Percentiles rank a stretch among this genome's conserved stretches.
Conservation (phyloP, 1,140 invertebrate species). For the Caenorhabditis brenneri region DNA sequence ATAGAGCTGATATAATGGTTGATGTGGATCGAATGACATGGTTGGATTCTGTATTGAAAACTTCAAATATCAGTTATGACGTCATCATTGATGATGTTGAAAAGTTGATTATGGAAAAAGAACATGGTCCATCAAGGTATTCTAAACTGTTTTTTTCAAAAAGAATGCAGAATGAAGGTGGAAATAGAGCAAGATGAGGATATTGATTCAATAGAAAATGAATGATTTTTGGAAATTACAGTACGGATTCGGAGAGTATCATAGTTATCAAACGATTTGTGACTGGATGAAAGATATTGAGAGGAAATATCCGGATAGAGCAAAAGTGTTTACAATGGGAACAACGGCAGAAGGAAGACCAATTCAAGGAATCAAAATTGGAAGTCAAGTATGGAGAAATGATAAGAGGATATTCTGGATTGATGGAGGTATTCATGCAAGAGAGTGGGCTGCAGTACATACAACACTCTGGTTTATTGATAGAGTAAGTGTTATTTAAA, state of each 20-base stretch:
- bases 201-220: neutral
- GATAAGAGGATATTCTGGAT: conserved; percentile 70
- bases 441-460: conserved; percentile 72
- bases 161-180: conserved; percentile 64
- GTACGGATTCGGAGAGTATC: conserved; percentile 59
- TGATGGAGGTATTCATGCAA: conserved; percentile 72
- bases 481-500: neutral
- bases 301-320: conserved; percentile 69
- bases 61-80: conserved; percentile 76
- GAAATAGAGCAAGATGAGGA: conserved; percentile 61
- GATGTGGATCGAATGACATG: conserved; percentile 76
- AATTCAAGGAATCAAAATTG: conserved; percentile 72
- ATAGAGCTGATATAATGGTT: conserved; percentile 78
- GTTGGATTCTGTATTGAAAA: conserved; percentile 76
- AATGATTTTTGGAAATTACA: conserved; percentile 61
- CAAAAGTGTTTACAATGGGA: conserved; percentile 71
- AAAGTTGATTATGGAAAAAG: conserved; percentile 73
- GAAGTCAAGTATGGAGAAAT: conserved; percentile 60
- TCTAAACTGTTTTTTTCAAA: conserved; percentile 62
- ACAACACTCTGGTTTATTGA: conserved; percentile 72
- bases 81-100: conserved; percentile 79
- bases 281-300: conserved; percentile 72
- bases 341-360: conserved; percentile 71
- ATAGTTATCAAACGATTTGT: conserved; percentile 72
- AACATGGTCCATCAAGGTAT: neutral